Base-by-base conservation (phyloP, 2,113 vertebrate species). In the Sterna hirundo region DNA sequence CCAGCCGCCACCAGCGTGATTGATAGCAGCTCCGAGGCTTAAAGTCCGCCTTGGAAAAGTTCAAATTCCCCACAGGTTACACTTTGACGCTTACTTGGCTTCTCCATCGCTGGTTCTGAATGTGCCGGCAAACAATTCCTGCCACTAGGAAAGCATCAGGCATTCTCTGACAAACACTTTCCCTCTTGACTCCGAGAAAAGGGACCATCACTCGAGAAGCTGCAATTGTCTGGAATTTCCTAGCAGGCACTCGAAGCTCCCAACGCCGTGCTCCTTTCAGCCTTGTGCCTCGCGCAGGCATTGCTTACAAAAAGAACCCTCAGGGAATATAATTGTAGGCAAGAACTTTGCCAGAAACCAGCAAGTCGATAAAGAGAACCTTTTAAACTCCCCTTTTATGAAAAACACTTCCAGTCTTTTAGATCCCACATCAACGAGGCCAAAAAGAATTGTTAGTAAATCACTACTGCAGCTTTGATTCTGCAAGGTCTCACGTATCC, bases 381-480 rank as follows among this genome's bases (percentile, higher is more conserved):
- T 88, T 51, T 78, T 19, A 74, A 90, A 95, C 44, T 18, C 15
- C 1, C 1, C 12, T 52, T 52, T 77, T 64, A 44, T n/a, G 82
- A 69, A 78, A 83, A 90, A 57, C n/a, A 57, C 77, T 46, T 61
- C 71, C 61, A 32, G 29, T 26, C 42, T 62, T 72, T 72, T 11
- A 78, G 60, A 68, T 62, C 49, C 38, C 15, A 52, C 38, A 42
- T 21, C 81, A 74, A 42, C 44, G 25, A 54, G 57, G 74, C 87
- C 78, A 70, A 9, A 42, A 90, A 42, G 61, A 38, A 49, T 5
- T 55, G 91, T 80, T 76, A 88, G 94, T 55, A 93, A 87, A 61
- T 76, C 88, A 68, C 13, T 47, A 21, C 65, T 20, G 2, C 20
- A 22, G 58, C 64, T 90, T 55, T 81, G 79, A 62, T 82, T 77